Conservation (phyloP, 1,140 invertebrate species). For the Riptortus pedestris region DNA sequence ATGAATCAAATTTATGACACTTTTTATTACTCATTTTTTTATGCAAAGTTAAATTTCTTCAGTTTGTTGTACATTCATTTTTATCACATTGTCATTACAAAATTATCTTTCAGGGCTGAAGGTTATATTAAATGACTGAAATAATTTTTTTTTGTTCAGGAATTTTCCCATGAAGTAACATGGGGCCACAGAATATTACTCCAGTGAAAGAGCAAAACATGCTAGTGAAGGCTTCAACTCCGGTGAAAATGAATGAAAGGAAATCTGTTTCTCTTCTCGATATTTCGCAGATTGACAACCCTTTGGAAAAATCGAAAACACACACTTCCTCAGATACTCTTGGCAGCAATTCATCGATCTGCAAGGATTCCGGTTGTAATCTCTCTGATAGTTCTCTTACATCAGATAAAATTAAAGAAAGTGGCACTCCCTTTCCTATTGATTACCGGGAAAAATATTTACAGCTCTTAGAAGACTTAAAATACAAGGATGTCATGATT, state of each 20-base stretch:
- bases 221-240: no score
- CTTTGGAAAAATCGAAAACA: neutral
- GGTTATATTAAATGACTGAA: no score
- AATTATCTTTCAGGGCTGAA: no score
- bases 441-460: neutral
- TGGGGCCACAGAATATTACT: neutral
- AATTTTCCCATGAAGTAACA: no score
- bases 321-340: neutral
- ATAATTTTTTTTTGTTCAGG: no score
- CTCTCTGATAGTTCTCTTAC: conserved; percentile 5
- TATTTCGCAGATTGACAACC: neutral
- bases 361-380: conserved; percentile 11
- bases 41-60: no score
- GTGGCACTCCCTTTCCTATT: neutral
- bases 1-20: no score
- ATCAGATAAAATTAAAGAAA: conserved; percentile 4
- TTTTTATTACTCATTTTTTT: no score
- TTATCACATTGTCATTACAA: no score
- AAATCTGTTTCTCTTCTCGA: conserved; percentile 5
- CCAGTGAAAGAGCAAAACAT: neutral
- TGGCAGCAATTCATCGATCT: neutral
- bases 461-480: neutral
- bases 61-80: no score
- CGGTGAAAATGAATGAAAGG: conserved; percentile 7
- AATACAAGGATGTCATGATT: conserved; percentile 13